A percentile compares a stretch with the other conserved stretches of the same genome.
phyloP scores from a whole-genome alignment of 2,113 vertebrate genomes.

The Aegithalos caudatus region DNA sequence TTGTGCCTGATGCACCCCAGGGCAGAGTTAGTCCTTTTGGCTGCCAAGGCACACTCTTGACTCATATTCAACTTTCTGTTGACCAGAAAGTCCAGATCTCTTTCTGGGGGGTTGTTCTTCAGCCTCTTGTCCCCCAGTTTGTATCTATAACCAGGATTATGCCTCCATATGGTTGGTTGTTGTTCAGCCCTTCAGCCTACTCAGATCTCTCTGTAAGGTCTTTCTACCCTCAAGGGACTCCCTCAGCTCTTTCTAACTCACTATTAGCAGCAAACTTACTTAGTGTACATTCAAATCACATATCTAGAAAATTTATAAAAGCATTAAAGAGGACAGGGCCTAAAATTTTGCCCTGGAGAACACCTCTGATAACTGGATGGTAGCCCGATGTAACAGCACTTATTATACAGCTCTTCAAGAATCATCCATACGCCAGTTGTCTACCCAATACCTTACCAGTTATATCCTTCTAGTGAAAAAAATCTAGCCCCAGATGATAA shows the following conservation, averaged over 20 bases:
- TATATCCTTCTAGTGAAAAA: not conserved
- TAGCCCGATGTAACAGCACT: not conserved
- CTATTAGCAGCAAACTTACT: not conserved
- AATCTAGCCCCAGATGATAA: not conserved
- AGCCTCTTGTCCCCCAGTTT: not conserved
- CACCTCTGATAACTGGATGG: not conserved
- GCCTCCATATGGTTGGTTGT: accelerated
- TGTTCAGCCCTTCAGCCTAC: not conserved
- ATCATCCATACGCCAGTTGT: not conserved
- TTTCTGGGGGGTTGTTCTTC: not conserved
- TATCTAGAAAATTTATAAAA: not conserved
- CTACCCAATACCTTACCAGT: not conserved
- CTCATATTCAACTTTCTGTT: not conserved
- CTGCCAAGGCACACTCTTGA: not conserved
- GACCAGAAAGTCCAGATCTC: not conserved
- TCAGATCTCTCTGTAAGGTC: not conserved
- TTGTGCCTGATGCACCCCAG: not conserved
- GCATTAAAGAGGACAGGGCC: not conserved
- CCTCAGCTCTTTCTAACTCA: not conserved
- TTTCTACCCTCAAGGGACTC: not conserved
- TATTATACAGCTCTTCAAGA: not conserved
- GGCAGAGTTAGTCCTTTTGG: not conserved
- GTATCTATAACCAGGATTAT: not conserved
- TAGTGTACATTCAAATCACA: not conserved
- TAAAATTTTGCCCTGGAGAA: not conserved